Conservation (phyloP, 2,888 invertebrate genomes). For the Abrostola triplasia region DNA sequence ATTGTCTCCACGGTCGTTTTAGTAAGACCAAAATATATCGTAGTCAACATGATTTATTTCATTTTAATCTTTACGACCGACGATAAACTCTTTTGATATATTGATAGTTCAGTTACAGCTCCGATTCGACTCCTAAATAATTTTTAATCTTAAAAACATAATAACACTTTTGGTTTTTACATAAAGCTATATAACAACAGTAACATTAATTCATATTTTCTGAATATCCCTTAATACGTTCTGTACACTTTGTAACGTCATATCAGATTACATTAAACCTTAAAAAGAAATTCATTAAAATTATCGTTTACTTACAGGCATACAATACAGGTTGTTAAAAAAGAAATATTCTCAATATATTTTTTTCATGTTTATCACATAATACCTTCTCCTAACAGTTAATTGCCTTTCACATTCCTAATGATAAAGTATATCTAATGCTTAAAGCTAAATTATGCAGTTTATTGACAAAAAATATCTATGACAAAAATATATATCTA, state of each 20-base stretch:
- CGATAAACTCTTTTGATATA: conserved; percentile 50
- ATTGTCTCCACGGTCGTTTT: conserved; percentile 34
- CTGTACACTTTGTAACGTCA: conserved; percentile 72
- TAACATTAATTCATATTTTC: conserved; percentile 80
- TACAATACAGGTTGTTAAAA: conserved; percentile 73
- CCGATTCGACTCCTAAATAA: conserved; percentile 58
- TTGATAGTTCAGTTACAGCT: conserved; percentile 54
- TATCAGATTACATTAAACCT: conserved; percentile 67
- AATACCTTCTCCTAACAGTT: conserved; percentile 71
- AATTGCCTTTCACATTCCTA: conserved; percentile 62
- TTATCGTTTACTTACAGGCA: conserved; percentile 59
- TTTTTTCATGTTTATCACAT: conserved; percentile 74
- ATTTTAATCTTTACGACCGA: conserved; percentile 35
- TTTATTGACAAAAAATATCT: conserved; percentile 80
- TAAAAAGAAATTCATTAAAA: conserved; percentile 56
- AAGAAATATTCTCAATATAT: conserved; percentile 73
- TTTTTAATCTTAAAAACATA: conserved; percentile 82
- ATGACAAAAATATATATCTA: conserved; percentile 78
- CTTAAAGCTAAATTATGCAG: conserved; percentile 85
- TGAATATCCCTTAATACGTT: conserved; percentile 73
- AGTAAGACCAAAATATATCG: conserved; percentile 47
- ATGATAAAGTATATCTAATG: conserved; percentile 66
- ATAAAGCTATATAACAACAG: conserved; percentile 87
- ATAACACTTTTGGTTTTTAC: conserved; percentile 87
- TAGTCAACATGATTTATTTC: conserved; percentile 37